Base-by-base conservation (phyloP, 2,888 invertebrate species). In the Xestia c-nigrum region DNA sequence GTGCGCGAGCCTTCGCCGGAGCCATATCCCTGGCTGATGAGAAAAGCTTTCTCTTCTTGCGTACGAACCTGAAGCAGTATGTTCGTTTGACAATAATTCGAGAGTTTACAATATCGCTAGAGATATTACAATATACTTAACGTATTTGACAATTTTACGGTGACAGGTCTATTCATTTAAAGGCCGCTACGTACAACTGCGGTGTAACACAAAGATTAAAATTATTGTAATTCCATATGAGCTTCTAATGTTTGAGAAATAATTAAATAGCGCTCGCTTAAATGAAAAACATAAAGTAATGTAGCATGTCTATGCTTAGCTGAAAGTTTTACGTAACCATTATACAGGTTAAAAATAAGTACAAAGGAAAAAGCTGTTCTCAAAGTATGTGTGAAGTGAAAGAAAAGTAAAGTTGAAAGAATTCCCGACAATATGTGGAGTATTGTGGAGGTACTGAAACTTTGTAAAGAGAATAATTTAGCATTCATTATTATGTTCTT, bases 381-480 rank as follows among this genome's bases (percentile, higher is more conserved):
- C 38, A 43, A 64, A 82, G 64, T 72, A 72, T 69, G 64, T 64
- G 74, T 65, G 55, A 74, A 69, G 71, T 47, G 47, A 71, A 72
- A 57, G 66, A 70, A 61, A 81, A 83, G 68, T 72, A 50, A 82
- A 83, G 74, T 78, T 66, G n/a, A 61, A 83, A 64, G 72, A 72
- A 75, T 78, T 74, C 71, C 55, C 72, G 72, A 83, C 83, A 79
- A 67, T 31, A 31, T 73, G 72, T 73, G n/a, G n/a, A n/a, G n/a
- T n/a, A n/a, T n/a, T n/a, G n/a, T n/a, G 70, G 59, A 67, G 47
- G 43, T 75, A 74, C 68, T 59, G 67, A 67, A 70, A 72, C 70
- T 66, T 74, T 57, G 68, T 59, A 73, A 72, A 79, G 59, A 64
- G 79, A 83, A 83, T 79, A 71, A 79, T 71, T 83, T 79, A 83